phyloP scores from a whole-genome alignment of 2,113 vertebrate species.

The Oryzias curvinotus region DNA sequence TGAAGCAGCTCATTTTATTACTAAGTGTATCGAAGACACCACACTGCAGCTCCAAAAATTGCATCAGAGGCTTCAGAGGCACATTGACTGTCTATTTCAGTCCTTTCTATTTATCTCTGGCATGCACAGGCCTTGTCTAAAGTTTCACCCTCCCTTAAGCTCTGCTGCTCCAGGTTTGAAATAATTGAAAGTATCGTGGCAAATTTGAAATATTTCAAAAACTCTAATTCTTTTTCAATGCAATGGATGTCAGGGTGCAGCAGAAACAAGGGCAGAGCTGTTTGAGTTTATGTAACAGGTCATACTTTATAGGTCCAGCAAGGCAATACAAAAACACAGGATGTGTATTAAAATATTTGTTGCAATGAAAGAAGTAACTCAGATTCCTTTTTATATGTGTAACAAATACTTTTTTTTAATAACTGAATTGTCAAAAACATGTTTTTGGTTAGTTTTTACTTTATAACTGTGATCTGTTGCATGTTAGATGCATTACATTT shows the following conservation, averaged over 20 bases:
- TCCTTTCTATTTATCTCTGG: constrained; percentile 81
- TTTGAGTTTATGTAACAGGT: constrained; percentile 58
- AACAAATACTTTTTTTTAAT: no score
- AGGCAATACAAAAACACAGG: constrained; percentile 17
- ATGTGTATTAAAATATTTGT: neutral
- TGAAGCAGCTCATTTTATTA: constrained; percentile 1
- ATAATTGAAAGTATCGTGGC: constrained; percentile 34
- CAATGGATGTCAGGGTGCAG: constrained; percentile 43
- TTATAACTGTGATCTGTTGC: no score
- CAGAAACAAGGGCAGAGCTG: constrained; percentile 26
- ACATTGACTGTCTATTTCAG: constrained; percentile 74
- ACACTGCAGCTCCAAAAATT: constrained; percentile 4
- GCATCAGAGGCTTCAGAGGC: constrained; percentile 28
- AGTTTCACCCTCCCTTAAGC: constrained; percentile 59
- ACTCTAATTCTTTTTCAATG: constrained; percentile 23
- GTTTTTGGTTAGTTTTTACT: no score
- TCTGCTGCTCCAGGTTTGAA: constrained; percentile 36
- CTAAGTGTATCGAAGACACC: neutral
- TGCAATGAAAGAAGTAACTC: no score
- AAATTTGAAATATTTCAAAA: constrained; percentile 38
- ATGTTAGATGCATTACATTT: no score
- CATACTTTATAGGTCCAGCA: constrained; percentile 36
- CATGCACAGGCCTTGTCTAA: constrained; percentile 68
- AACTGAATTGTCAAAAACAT: no score
- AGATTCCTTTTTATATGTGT: no score